A percentile compares a stretch with the other conserved stretches of the same genome.
phyloP scores from a whole-genome alignment of 2,888 invertebrate species.

The Drosophila borborema region DNA sequence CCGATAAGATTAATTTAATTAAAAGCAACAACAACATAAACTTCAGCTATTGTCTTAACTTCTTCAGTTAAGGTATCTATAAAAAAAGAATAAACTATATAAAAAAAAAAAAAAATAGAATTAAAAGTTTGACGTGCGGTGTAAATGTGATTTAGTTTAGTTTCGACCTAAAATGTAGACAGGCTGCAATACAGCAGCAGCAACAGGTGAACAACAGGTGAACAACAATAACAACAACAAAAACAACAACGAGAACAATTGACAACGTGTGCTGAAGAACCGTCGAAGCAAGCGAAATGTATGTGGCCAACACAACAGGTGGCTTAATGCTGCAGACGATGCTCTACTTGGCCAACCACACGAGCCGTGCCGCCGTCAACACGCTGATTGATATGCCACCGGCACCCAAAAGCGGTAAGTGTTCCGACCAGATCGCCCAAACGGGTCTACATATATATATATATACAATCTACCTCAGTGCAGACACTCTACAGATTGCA shows the following conservation, averaged over 20 bases:
- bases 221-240: neutral
- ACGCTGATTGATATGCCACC: constrained; percentile 83
- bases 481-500: neutral
- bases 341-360: constrained; percentile 85
- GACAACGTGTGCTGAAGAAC: neutral
- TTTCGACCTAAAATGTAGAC: constrained; percentile 41
- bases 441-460: neutral
- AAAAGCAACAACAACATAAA: constrained; percentile 19
- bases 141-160: constrained; percentile 13
- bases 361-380: constrained; percentile 82
- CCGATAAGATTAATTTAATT: constrained; percentile 58
- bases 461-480: neutral
- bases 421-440: neutral
- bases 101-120: neutral
- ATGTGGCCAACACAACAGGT: constrained; percentile 83
- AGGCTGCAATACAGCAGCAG: constrained; percentile 17
- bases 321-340: constrained; percentile 85
- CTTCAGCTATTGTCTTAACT: constrained; percentile 18
- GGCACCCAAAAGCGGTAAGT: constrained; percentile 84
- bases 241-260: constrained; percentile 1
- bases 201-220: neutral
- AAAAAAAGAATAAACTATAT: neutral
- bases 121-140: constrained; percentile 13
- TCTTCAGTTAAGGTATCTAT: constrained; percentile 24
- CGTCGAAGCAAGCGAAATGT: constrained; percentile 63